These are phyloP conservation scores for Arizona elegans DNA, from an alignment of 2,113 vertebrate genomes.

Conservation along the genomic window DNA sequence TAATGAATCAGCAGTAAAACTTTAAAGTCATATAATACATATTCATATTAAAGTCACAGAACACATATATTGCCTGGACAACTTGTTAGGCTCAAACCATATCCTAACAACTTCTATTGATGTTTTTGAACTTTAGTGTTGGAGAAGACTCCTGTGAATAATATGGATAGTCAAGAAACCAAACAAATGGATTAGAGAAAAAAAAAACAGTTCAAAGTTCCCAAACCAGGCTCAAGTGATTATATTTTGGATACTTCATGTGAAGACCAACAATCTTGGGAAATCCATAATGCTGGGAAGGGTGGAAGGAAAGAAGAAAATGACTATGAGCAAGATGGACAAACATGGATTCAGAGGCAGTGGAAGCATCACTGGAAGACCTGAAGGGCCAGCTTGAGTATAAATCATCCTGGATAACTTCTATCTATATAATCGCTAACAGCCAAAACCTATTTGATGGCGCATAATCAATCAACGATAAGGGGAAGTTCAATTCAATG, in stretches of 20 bases:
- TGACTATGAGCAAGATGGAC: neutral
- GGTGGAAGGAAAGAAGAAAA: neutral
- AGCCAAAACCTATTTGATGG: neutral
- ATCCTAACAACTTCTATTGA: neutral
- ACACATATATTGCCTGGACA: no score
- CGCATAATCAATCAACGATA: conserved; percentile 11
- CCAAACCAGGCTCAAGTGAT: neutral
- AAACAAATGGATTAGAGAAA: neutral
- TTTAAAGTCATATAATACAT: no score
- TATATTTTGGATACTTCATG: neutral
- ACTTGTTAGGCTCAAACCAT: no score
- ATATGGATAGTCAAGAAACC: neutral
- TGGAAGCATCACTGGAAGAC: neutral
- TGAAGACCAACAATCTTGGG: neutral
- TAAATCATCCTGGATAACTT: neutral
- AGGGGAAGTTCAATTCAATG: neutral
- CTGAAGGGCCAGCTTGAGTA: neutral
- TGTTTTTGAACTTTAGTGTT: neutral
- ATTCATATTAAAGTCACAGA: no score
- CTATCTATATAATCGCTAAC: neutral
- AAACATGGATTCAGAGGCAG: neutral
- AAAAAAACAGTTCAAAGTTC: neutral
- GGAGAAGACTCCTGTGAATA: neutral
- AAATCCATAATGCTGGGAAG: neutral
- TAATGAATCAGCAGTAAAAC: no score